Base-by-base conservation (phyloP, 2,797 vertebrate species). In the Pseudochaenichthys georgianus region DNA sequence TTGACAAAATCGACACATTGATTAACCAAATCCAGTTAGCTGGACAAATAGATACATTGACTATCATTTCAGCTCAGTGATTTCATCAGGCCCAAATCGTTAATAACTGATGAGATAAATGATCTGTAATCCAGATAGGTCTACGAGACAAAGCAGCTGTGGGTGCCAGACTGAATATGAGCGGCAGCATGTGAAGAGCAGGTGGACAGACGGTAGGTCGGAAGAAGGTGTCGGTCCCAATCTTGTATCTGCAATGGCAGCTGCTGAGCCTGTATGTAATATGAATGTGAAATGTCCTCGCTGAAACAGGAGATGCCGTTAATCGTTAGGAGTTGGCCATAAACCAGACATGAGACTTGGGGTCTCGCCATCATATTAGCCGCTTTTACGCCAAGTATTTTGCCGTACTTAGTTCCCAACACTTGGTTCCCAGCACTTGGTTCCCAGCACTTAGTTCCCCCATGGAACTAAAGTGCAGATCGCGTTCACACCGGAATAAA, bases 201-300 rank as follows among this genome's bases (percentile, higher is more conserved):
- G 70, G 62, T 77, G 74, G 71, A 63, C 84, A 78, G 80, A 53
- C 55, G n/a, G 45, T 55, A 42, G 52, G 19, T 53, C 64, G 42
- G n/a, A 64, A 61, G 57, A 23, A 57, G 11, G 23, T 21, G 54
- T 68, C 54, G 72, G 46, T 75, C 55, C 65, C 62, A 63, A 16
- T 87, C 62, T 31, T 68, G 17, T 31, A 79, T 73, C 70, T 76
- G 69, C 47, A 76, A 51, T 70, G 48, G 42, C 80, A 81, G 67
- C 84, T 83, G 78, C 50, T 1, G 9, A 38, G 47, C 15, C 51
- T 69, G 71, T 59, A 51, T 2, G 12, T 65, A 38, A 19, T 54
- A 70, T 61, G 23, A 70, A 45, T 45, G 34, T 28, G n/a, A 57
- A 64, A 45, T 16, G 16, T 73, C 58, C 12, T 52, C 0, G 10